Evolutionary conservation across 2,797 vertebrate species (phyloP).

Genomic region (Decapterus maruadsi): DNA sequence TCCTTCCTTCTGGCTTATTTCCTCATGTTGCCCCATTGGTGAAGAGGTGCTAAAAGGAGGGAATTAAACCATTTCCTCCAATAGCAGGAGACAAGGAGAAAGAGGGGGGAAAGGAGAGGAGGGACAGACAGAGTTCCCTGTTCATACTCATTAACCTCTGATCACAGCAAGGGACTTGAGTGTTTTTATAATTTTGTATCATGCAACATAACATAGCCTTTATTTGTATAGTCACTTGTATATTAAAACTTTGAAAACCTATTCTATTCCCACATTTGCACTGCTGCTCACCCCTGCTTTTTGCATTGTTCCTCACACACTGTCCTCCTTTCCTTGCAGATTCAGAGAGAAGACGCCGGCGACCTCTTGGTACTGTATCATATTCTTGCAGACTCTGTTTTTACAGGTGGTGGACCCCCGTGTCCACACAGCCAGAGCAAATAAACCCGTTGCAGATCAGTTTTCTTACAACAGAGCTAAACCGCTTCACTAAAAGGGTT

Average conservation of each 20-base stretch:
- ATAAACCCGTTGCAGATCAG: constrained; percentile 26
- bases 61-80: constrained; percentile 12
- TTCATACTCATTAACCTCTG: neutral
- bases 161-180: neutral
- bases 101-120: neutral
- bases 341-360: neutral
- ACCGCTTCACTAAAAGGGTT: neutral
- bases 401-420: constrained; percentile 67
- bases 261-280: neutral
- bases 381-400: constrained; percentile 62
- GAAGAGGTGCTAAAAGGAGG: constrained; percentile 5
- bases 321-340: neutral
- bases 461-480: constrained; percentile 3
- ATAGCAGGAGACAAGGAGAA: constrained; percentile 1
- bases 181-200: neutral
- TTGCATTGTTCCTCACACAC: neutral
- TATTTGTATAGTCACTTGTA: neutral
- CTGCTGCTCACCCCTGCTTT: neutral
- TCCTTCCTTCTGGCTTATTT: neutral
- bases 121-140: neutral
- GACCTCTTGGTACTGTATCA: constrained; percentile 34
- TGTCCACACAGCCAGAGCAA: constrained; percentile 29
- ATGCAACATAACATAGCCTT: neutral
- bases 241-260: neutral
- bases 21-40: constrained; percentile 21